Percentiles rank a stretch among this genome's conserved stretches.
Evolutionary conservation across 2,888 invertebrate genomes (phyloP).

Genomic region (Drosophila prolongata): DNA sequence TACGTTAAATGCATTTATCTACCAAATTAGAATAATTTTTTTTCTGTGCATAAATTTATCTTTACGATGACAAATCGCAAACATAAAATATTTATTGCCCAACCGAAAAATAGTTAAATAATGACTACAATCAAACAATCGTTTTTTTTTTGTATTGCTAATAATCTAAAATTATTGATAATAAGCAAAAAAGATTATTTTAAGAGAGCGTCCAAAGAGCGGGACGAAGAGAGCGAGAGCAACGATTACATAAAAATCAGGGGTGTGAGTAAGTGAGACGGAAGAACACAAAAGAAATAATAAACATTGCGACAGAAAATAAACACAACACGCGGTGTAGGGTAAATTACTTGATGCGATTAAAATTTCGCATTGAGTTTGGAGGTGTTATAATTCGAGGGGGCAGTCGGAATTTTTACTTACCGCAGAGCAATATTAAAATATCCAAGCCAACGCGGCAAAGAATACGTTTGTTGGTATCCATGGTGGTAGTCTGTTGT

Average conservation of each 20-base stretch:
- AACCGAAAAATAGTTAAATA: neutral
- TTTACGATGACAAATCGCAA: slow-evolving; percentile 3
- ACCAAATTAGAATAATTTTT: no score
- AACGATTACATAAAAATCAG: slow-evolving; percentile 31
- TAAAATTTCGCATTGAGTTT: slow-evolving; percentile 25
- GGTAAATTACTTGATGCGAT: slow-evolving; percentile 19
- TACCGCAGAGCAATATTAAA: slow-evolving; percentile 88
- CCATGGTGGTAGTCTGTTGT: slow-evolving; percentile 70
- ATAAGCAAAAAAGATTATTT: neutral
- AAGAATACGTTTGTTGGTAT: slow-evolving; percentile 85
- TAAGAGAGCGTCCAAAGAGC: slow-evolving; percentile 18
- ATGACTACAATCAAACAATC: slow-evolving; percentile 10
- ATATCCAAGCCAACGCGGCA: slow-evolving; percentile 89
- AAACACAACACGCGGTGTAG: slow-evolving; percentile 39
- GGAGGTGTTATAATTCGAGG: slow-evolving; percentile 8
- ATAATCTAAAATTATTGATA: no score
- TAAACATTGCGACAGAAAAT: slow-evolving; percentile 42
- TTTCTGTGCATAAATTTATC: neutral
- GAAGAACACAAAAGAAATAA: slow-evolving; percentile 28
- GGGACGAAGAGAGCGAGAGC: slow-evolving; percentile 12
- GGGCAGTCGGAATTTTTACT: slow-evolving; percentile 84
- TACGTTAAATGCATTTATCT: no score
- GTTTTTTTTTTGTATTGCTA: neutral
- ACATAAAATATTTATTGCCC: neutral
- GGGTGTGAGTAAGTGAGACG: slow-evolving; percentile 3